Percentiles rank a stretch among this genome's conserved stretches.
Conservation (phyloP, 2,888 invertebrate species). For the Drosophila niveifrons region DNA sequence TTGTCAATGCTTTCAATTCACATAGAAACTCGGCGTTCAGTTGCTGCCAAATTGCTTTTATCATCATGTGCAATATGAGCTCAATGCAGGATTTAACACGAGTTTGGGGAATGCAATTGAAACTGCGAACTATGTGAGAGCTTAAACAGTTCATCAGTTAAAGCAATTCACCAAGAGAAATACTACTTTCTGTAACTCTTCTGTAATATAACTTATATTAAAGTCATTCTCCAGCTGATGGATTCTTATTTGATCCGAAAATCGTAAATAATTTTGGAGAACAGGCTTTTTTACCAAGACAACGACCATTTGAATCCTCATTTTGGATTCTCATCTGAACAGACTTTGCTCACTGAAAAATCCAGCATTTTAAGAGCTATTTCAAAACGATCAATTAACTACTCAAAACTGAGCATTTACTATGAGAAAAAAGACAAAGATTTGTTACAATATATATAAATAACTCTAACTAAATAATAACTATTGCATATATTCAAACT, state of each 20-base stretch:
- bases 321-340: not conserved
- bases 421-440: not conserved
- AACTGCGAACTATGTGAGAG: not conserved
- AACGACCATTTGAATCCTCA: too few species aligned
- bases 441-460: not conserved
- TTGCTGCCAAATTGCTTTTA: slow-evolving; percentile 14
- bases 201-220: too few species aligned
- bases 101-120: not conserved
- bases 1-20: slow-evolving; percentile 12
- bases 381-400: slow-evolving; percentile 5
- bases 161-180: not conserved
- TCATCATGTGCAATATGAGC: slow-evolving; percentile 4
- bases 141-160: not conserved
- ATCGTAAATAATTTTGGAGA: too few species aligned
- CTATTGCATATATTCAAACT: not conserved
- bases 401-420: slow-evolving; percentile 2
- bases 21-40: not conserved
- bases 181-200: not conserved
- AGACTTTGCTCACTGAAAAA: not conserved
- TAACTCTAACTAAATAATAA: not conserved
- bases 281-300: too few species aligned
- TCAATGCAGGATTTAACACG: not conserved
- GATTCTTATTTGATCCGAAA: too few species aligned
- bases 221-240: too few species aligned
- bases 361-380: not conserved